Evolutionary conservation across 2,888 invertebrate genomes (phyloP).

Genomic region (Protodeltote pygarga): DNA sequence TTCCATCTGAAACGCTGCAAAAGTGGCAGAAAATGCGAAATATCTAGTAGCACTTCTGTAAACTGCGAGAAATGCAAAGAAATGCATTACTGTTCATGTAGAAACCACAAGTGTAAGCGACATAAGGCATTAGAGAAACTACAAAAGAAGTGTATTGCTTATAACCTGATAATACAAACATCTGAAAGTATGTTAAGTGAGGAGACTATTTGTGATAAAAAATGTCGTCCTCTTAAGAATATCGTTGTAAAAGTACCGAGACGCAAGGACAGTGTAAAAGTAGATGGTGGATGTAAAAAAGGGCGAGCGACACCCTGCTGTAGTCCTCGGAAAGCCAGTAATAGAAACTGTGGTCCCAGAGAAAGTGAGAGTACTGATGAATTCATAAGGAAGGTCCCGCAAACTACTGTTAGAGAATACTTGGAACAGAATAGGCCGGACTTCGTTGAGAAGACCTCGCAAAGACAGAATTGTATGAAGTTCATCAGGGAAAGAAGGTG

Average conservation of each 20-base stretch:
- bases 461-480: constrained; percentile 74
- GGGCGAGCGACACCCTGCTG: constrained; percentile 35
- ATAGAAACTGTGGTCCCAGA: constrained; percentile 67
- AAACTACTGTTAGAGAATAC: constrained; percentile 89
- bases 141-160: constrained; percentile 76
- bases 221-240: constrained; percentile 64
- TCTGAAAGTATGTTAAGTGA: constrained; percentile 78
- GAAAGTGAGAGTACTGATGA: constrained; percentile 75
- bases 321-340: constrained; percentile 51
- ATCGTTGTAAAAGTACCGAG: constrained; percentile 78
- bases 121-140: constrained; percentile 64
- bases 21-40: constrained; percentile 63
- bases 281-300: constrained; percentile 63
- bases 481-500: constrained; percentile 74
- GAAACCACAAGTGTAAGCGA: constrained; percentile 69
- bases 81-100: constrained; percentile 68
- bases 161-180: constrained; percentile 80
- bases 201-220: constrained; percentile 56
- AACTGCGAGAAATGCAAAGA: constrained; percentile 74
- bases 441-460: constrained; percentile 84
- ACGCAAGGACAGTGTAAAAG: constrained; percentile 54
- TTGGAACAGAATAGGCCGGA: constrained; percentile 90
- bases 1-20: constrained; percentile 76
- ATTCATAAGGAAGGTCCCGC: constrained; percentile 58
- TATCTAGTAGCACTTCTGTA: constrained; percentile 72